Conservation (phyloP, 2,888 invertebrate species). For the Acanthacorydalis orientalis region DNA sequence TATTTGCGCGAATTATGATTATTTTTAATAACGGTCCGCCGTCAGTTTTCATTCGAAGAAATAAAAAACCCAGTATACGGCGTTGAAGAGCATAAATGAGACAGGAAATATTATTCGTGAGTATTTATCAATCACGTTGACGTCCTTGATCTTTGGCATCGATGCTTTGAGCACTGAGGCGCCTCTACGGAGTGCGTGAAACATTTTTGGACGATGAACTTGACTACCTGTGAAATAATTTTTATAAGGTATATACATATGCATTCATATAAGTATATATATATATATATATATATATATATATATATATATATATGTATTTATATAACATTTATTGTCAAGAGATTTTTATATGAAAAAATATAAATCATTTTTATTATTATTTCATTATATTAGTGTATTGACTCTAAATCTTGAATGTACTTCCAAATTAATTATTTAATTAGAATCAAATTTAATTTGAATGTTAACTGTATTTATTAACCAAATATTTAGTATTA, state of each 20-base stretch:
- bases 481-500: too few relatives aligned
- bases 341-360: not conserved
- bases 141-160: slow-evolving; percentile 91
- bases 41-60: slow-evolving; percentile 42
- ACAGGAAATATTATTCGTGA: slow-evolving; percentile 91
- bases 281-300: not conserved
- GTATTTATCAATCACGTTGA: slow-evolving; percentile 95
- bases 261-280: not conserved
- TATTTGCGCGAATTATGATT: not conserved
- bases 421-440: too few relatives aligned
- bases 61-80: slow-evolving; percentile 91
- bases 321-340: too few relatives aligned
- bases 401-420: too few relatives aligned
- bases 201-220: slow-evolving; percentile 48
- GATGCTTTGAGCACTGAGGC: slow-evolving; percentile 77
- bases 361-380: too few relatives aligned
- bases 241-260: not conserved
- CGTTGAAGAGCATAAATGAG: slow-evolving; percentile 88
- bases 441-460: too few relatives aligned
- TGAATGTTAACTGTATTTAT: too few relatives aligned
- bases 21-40: not conserved
- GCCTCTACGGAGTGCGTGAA: slow-evolving; percentile 67
- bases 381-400: too few relatives aligned
- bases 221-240: slow-evolving; percentile 29
- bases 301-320: too few relatives aligned